Evolutionary conservation across 2,888 invertebrate genomes (phyloP).

Genomic region (Idaea biselata): DNA sequence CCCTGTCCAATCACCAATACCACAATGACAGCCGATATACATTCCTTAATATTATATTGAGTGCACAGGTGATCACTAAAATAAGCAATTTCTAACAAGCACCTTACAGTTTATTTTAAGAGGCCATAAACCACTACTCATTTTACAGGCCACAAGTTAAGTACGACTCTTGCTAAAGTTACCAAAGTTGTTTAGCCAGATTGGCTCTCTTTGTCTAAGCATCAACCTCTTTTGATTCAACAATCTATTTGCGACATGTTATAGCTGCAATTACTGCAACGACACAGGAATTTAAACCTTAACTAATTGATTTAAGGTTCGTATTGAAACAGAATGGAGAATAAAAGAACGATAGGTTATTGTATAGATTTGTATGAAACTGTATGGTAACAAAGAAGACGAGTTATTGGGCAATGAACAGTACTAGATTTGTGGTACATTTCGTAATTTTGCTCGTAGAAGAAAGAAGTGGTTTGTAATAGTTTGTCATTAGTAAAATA

Average conservation of each 20-base stretch:
- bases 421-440: not conserved
- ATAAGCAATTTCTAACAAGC: too few relatives aligned
- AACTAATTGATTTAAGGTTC: not conserved
- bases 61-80: too few relatives aligned
- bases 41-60: too few relatives aligned
- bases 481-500: not conserved
- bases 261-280: not conserved
- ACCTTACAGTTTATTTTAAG: too few relatives aligned
- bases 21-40: too few relatives aligned
- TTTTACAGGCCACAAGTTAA: not conserved
- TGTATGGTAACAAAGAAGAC: conserved; percentile 1
- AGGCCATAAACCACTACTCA: too few relatives aligned
- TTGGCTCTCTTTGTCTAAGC: not conserved
- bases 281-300: not conserved
- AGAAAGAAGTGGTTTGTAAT: not conserved
- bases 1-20: too few relatives aligned
- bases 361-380: not conserved
- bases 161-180: not conserved
- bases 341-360: not conserved
- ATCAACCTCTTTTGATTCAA: not conserved
- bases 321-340: not conserved
- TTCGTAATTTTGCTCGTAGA: not conserved
- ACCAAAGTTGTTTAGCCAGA: not conserved
- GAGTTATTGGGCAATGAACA: not conserved
- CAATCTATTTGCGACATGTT: conserved; percentile 1